A percentile compares a stretch with the other conserved stretches of the same genome.
Conservation (phyloP, 2,888 invertebrate genomes). For the Drosophila tripunctata region DNA sequence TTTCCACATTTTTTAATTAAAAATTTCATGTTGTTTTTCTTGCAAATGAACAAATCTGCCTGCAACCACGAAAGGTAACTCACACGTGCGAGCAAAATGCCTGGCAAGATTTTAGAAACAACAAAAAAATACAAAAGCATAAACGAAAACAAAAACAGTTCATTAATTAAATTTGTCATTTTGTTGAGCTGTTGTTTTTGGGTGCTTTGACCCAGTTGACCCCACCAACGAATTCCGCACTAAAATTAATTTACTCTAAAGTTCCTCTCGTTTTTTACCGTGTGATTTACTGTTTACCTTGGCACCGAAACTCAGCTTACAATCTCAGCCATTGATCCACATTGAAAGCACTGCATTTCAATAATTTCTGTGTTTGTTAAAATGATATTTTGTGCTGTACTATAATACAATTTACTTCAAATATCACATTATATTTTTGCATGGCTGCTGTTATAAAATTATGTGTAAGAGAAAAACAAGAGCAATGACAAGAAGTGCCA, state of each 20-base stretch:
- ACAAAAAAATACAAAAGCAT: no score
- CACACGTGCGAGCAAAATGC: constrained; percentile 42
- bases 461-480: no score
- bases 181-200: constrained; percentile 7
- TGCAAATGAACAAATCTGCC: constrained; percentile 30
- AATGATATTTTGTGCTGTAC: constrained; percentile 30
- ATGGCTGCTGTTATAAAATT: constrained; percentile 25
- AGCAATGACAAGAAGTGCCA: constrained; percentile 9
- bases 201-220: constrained; percentile 8
- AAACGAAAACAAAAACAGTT: constrained; percentile 38
- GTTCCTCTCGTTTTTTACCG: not conserved
- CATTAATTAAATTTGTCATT: constrained; percentile 50
- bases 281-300: constrained; percentile 1
- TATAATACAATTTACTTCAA: constrained; percentile 29
- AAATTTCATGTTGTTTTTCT: constrained; percentile 19
- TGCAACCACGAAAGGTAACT: constrained; percentile 29
- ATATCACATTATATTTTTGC: constrained; percentile 18
- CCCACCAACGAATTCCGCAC: not conserved
- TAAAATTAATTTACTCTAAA: not conserved
- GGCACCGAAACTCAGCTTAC: not conserved
- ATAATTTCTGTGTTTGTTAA: constrained; percentile 48
- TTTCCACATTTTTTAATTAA: constrained; percentile 45
- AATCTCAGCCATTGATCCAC: constrained; percentile 18
- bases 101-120: constrained; percentile 30
- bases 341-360: constrained; percentile 12